A percentile compares a stretch with the other conserved stretches of the same genome.
These are phyloP conservation scores for Numenius arquata DNA, from an alignment of 2,113 vertebrate species.

Conservation along the genomic window DNA sequence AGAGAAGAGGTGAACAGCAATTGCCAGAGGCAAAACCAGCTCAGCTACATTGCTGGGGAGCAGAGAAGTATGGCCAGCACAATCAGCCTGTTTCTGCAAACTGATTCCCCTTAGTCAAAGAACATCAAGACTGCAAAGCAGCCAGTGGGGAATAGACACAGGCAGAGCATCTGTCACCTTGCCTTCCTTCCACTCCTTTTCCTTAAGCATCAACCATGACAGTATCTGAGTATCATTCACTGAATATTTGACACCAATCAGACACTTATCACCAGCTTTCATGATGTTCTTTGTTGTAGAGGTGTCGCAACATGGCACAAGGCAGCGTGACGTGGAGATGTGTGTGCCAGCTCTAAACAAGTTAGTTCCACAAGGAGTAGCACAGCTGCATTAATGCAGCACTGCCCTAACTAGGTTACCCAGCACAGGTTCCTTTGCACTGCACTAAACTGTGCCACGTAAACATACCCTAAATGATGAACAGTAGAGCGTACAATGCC, in stretches of 20 bases:
- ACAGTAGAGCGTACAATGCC: background rate
- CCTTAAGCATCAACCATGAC: background rate
- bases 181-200: background rate
- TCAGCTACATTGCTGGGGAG: background rate
- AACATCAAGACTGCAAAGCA: background rate
- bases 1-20: background rate
- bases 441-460: background rate
- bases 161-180: background rate
- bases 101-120: background rate
- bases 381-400: background rate
- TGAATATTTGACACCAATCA: background rate
- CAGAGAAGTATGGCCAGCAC: background rate
- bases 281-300: background rate
- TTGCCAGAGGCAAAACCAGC: background rate
- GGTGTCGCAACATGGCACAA: background rate
- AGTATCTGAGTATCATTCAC: background rate
- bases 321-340: fast-evolving
- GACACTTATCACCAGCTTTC: background rate
- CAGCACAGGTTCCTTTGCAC: background rate
- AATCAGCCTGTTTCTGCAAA: background rate
- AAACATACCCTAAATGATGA: background rate
- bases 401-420: background rate
- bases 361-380: background rate
- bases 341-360: background rate
- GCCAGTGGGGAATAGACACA: background rate